Evolutionary conservation across 2,888 invertebrate species (phyloP).

Genomic region (Pimpla rufipes): DNA sequence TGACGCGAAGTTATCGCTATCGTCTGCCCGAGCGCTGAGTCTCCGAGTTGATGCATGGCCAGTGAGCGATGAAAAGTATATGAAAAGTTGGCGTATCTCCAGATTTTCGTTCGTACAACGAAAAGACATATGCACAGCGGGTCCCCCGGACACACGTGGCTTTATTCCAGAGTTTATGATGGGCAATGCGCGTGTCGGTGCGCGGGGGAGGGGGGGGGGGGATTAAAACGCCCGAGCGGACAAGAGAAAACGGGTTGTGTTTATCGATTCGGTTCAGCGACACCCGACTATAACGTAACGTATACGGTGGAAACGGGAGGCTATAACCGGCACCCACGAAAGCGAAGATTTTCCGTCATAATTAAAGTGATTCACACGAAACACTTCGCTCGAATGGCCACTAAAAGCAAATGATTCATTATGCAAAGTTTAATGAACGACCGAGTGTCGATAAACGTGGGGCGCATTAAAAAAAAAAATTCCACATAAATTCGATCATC

Average conservation of each 20-base stretch:
- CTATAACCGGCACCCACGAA: background rate
- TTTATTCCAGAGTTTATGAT: constrained; percentile 66
- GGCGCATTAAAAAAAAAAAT: too few relatives aligned
- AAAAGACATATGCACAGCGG: constrained; percentile 65
- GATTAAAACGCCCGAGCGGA: constrained; percentile 59
- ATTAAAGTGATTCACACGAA: background rate
- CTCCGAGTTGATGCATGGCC: constrained; percentile 60
- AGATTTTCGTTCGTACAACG: constrained; percentile 61
- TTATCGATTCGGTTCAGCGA: constrained; percentile 71
- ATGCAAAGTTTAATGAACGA: too few relatives aligned
- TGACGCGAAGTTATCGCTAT: constrained; percentile 32
- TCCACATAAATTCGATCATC: too few relatives aligned
- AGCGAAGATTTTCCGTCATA: background rate
- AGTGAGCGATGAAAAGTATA: constrained; percentile 48
- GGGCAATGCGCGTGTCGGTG: constrained; percentile 24
- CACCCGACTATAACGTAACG: constrained; percentile 42
- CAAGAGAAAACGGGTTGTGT: constrained; percentile 44
- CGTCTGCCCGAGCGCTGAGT: background rate
- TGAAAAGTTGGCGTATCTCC: constrained; percentile 62
- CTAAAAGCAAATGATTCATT: too few relatives aligned
- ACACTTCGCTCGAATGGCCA: background rate
- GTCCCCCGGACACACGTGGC: constrained; percentile 49
- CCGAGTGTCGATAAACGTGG: too few relatives aligned
- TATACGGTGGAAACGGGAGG: background rate
- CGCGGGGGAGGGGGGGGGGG: constrained; percentile 20